Evolutionary conservation across 2,888 invertebrate species (phyloP), one percentile per base, ranked within the genome.

Genomic region (Acanthopleura granulata): DNA sequence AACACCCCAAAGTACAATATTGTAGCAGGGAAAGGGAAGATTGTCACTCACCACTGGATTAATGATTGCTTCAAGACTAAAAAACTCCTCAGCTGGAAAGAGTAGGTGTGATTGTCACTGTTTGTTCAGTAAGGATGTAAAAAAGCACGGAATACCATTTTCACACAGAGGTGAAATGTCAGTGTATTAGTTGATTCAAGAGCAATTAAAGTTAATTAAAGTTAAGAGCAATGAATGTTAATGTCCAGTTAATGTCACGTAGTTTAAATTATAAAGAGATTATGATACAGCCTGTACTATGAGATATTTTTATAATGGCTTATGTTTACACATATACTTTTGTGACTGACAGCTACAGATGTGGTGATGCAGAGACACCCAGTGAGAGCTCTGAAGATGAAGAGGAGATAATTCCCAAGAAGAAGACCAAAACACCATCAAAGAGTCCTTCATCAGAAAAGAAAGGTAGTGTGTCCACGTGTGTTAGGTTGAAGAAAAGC

Each of bases 1-100:
- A 95, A 95, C 90, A 97, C 97, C 9, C 97, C 97, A 6, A 97
- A 97, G 90, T 95, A 95, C 89, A 93, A 93, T 73, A 93, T 94
- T 90, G 89, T 90, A 22, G 92, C 92, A 81, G 93, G 93, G 0
- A 92, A 92, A 77, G 90, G 93, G 0, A 93, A 93, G 77, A 95
- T 94, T 75, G 94, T 94, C 1, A 93, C 90, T 29, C 94, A 93
- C 80, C 92, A 93, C n/a, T 97, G 97, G 97, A 91, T 97, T 77
- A 92, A 92, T 79, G 93, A 93, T 77, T 94, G 94, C 83, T 91
- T 93, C 82, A 87, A 85, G 18, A 90, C 92, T 73, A 92, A 93
- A 75, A 93, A 93, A 83, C 91, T 93, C 76, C 88, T 94, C 83
- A 94, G 94, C 11, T 95, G 95, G 95, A 89, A 90, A 85, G 88